Evolutionary conservation across 2,113 vertebrate genomes (phyloP).

Genomic region (Trachemys scripta): DNA sequence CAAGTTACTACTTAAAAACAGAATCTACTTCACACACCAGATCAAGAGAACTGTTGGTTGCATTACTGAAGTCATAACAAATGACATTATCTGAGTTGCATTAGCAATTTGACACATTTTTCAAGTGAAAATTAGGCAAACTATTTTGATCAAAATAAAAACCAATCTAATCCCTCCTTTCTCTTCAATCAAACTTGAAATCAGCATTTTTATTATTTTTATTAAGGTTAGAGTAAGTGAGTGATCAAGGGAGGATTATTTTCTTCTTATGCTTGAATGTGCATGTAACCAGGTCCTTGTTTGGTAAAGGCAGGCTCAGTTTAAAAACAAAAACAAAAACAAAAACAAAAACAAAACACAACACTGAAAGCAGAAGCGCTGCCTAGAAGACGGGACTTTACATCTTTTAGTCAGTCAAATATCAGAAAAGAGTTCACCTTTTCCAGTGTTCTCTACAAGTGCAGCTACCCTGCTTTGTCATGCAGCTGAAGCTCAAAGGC

Average conservation of each 20-base stretch:
- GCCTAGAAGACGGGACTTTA: neutral
- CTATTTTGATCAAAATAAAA: conserved; percentile 9
- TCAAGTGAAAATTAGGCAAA: neutral
- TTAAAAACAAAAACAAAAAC: too few species aligned
- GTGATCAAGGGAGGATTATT: neutral
- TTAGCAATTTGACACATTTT: neutral
- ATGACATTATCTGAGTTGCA: neutral
- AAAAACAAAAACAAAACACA: too few species aligned
- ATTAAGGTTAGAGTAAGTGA: neutral
- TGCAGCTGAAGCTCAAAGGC: neutral
- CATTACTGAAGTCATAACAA: neutral
- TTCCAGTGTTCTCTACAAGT: neutral
- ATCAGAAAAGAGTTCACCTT: neutral
- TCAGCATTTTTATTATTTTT: neutral
- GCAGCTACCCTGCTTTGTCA: neutral
- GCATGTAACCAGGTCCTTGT: neutral
- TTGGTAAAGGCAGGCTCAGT: neutral
- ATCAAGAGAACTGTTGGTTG: neutral
- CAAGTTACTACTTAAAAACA: neutral
- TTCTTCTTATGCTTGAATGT: neutral
- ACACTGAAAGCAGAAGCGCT: neutral
- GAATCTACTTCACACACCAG: neutral
- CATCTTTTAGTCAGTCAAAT: neutral
- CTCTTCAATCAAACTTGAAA: neutral
- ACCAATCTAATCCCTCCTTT: neutral